Evolutionary conservation across 1,140 invertebrate genomes (phyloP), one percentile per base, ranked within the genome.

Genomic region (Alviniconcha marisindica): DNA sequence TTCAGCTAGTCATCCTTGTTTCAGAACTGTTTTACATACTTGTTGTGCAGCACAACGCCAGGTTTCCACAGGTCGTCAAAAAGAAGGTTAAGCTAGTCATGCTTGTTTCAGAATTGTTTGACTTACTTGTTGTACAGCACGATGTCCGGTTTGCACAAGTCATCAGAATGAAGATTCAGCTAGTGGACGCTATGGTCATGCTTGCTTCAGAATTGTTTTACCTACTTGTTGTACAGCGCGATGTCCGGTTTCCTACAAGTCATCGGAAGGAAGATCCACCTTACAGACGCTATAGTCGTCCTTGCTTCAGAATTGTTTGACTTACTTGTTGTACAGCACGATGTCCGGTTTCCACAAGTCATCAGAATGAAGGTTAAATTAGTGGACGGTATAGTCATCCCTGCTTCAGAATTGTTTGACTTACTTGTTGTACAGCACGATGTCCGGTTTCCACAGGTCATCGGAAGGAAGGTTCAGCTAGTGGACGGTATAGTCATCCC

Each of bases 221-320:
- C 88, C 48, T 80, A 90, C 88, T 90, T 90, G 89, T 94, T 94
- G 82, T 94, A 94, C 0, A 94, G 82, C 28, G 94, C 92, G 24
- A 94, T 92, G 82, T 94, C 94, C 10, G 94, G 94, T 33, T 92
- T 87, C 99, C 98, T 97, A 99, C 92, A 99, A 98, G 93, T 94
- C 91, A 38, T 95, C 93, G 0, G 94, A 94, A 5, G 95, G 95
- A 88, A 99, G 97, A 81, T 95, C 92, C 5, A 95, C 89, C 24
- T 94, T 93, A 56, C 93, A 97, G 42, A 99, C 97, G n/a, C n/a
- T n/a, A n/a, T 42, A 99, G 97, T 15, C 97, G 98, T 0, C 98
- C 98, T n/a, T n/a, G n/a, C n/a, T n/a, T n/a, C n/a, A n/a, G n/a
- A n/a, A n/a, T n/a, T n/a, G n/a, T n/a, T n/a, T n/a, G n/a, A n/a